Evolutionary conservation across 2,113 vertebrate genomes (phyloP).

Genomic region (Thryonomys swinderianus): DNA sequence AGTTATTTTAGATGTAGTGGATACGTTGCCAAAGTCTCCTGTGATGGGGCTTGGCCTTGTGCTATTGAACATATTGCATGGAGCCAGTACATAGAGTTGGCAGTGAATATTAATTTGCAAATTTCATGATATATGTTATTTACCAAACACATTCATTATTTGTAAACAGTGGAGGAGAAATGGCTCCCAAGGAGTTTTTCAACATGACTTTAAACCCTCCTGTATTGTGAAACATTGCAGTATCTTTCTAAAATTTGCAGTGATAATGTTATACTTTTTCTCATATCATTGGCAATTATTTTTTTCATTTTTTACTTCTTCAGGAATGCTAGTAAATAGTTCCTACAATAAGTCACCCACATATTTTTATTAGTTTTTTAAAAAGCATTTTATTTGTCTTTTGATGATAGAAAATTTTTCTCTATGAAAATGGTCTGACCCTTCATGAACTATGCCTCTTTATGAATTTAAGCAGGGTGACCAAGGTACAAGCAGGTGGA

Average conservation of each 20-base stretch:
- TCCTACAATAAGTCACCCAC: not conserved
- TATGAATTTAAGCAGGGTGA: not conserved
- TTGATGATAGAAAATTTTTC: not conserved
- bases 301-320: not conserved
- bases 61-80: constrained; percentile 4
- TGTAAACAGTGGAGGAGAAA: not conserved
- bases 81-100: constrained; percentile 1
- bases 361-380: not conserved
- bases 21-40: not conserved
- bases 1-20: not conserved
- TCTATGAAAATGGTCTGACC: not conserved
- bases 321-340: not conserved
- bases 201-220: not conserved
- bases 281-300: not conserved
- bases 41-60: not conserved
- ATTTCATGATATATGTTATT: constrained; percentile 51
- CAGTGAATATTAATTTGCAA: constrained; percentile 46
- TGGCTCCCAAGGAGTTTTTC: not conserved
- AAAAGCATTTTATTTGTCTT: constrained; percentile 9
- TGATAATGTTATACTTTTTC: not conserved
- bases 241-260: not conserved
- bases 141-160: not conserved
- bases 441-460: not conserved
- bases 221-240: not conserved
- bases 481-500: not conserved